Evolutionary conservation across 1,140 invertebrate species (phyloP).

Genomic region (Caenorhabditis inopinata): DNA sequence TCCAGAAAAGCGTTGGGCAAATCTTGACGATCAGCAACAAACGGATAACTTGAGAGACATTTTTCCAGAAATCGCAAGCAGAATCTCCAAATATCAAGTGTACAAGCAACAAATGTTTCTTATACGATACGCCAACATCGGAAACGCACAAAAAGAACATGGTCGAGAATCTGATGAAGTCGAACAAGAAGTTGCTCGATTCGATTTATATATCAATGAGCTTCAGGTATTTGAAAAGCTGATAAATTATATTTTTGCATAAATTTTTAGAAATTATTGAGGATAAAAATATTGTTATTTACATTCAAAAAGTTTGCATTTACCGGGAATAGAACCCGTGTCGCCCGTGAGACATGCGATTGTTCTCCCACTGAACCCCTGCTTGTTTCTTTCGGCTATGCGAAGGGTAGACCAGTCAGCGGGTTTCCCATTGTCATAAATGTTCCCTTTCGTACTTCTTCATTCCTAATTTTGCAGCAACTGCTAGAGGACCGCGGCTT

Average conservation of each 20-base stretch:
- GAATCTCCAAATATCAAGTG: slow-evolving; percentile 61
- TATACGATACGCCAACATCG: slow-evolving; percentile 37
- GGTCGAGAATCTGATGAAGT: slow-evolving; percentile 39
- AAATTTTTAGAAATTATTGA: no score
- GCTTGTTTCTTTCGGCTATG: slow-evolving; percentile 49
- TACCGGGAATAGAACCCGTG: slow-evolving; percentile 71
- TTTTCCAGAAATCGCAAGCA: slow-evolving; percentile 57
- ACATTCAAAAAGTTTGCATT: slow-evolving; percentile 67
- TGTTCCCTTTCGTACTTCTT: no score
- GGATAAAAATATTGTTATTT: no score
- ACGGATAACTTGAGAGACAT: slow-evolving; percentile 35
- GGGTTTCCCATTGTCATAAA: neutral
- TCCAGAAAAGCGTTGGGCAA: slow-evolving; percentile 41
- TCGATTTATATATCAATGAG: slow-evolving; percentile 32
- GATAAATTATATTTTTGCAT: no score
- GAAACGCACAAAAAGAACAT: slow-evolving; percentile 16
- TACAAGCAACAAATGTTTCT: slow-evolving; percentile 58
- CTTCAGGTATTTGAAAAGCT: no score
- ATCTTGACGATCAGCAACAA: slow-evolving; percentile 29
- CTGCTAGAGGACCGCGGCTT: slow-evolving; percentile 56
- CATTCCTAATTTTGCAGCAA: slow-evolving; percentile 48
- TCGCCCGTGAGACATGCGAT: slow-evolving; percentile 70
- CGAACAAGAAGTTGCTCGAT: slow-evolving; percentile 19
- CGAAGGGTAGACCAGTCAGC: neutral
- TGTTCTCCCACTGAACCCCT: slow-evolving; percentile 71